Evolutionary conservation across 2,888 invertebrate species (phyloP).

Genomic region (Carpatolechia fugitivella): DNA sequence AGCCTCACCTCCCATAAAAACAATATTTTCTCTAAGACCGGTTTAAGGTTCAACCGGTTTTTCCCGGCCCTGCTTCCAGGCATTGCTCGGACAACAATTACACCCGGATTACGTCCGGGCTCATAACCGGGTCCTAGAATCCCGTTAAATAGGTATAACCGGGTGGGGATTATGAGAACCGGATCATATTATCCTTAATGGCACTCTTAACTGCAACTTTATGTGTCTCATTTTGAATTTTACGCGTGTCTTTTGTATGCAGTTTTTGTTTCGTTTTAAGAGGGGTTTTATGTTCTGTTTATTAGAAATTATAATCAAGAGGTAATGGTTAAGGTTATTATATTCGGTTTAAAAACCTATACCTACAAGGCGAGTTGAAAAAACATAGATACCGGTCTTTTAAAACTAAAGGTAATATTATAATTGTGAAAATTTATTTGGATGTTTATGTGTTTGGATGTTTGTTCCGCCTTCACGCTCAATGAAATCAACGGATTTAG

Average conservation of each 20-base stretch:
- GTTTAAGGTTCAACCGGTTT: neutral
- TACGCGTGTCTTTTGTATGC: slow-evolving; percentile 20
- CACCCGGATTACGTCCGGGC: slow-evolving; percentile 63
- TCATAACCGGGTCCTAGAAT: slow-evolving; percentile 66
- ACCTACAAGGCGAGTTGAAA: too few species aligned
- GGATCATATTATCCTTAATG: slow-evolving; percentile 71
- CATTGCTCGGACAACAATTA: slow-evolving; percentile 68
- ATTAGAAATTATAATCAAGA: neutral
- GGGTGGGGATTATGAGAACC: slow-evolving; percentile 55
- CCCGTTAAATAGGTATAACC: slow-evolving; percentile 74
- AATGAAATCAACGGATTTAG: too few species aligned
- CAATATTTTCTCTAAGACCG: neutral
- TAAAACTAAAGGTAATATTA: too few species aligned
- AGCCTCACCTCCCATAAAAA: neutral
- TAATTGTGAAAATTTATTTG: too few species aligned
- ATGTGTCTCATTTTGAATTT: slow-evolving; percentile 41
- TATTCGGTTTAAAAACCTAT: too few species aligned
- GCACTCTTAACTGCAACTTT: slow-evolving; percentile 64
- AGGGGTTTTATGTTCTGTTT: neutral
- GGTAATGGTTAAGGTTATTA: neutral
- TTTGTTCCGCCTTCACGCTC: too few species aligned
- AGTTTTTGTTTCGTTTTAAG: slow-evolving; percentile 1
- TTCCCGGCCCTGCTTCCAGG: slow-evolving; percentile 48
- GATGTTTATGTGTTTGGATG: too few species aligned
- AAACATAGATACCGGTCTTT: too few species aligned